These are phyloP conservation scores for Girardia tigrina DNA, from an alignment of 2,888 invertebrate species.

Conservation along the genomic window DNA sequence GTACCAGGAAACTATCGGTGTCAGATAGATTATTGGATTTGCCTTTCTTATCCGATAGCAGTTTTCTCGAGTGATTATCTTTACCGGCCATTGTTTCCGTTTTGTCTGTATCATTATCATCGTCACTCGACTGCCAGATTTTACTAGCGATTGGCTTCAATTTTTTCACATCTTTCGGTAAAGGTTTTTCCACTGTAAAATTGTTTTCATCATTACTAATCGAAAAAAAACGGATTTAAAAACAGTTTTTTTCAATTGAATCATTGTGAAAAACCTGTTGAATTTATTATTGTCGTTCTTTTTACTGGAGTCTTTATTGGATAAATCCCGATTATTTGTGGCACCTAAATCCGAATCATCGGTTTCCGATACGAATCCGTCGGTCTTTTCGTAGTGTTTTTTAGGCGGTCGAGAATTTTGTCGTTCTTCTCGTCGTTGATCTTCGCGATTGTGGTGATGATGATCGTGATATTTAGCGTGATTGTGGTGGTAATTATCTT, in stretches of 20 bases:
- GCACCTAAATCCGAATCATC: neutral
- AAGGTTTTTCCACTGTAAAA: neutral
- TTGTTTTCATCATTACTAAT: neutral
- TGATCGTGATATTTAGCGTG: neutral
- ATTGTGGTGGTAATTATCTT: neutral
- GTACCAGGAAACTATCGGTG: neutral
- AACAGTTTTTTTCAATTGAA: neutral
- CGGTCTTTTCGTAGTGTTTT: neutral
- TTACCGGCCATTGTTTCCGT: conserved; percentile 46
- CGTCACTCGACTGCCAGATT: conserved; percentile 34
- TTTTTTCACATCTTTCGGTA: neutral
- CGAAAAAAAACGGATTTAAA: neutral
- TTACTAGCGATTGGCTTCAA: neutral
- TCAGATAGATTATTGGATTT: neutral
- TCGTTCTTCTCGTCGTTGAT: neutral
- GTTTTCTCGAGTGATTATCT: neutral
- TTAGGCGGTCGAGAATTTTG: neutral
- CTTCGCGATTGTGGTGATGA: neutral
- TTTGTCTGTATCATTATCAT: conserved; percentile 52
- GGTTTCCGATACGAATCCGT: neutral
- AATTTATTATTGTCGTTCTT: neutral
- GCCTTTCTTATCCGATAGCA: neutral
- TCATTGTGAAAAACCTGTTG: no score
- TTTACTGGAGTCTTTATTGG: neutral
- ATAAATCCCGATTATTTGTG: neutral